Evolutionary conservation across 1,140 invertebrate genomes (phyloP).

Genomic region (Pogonomyrmex californicus): DNA sequence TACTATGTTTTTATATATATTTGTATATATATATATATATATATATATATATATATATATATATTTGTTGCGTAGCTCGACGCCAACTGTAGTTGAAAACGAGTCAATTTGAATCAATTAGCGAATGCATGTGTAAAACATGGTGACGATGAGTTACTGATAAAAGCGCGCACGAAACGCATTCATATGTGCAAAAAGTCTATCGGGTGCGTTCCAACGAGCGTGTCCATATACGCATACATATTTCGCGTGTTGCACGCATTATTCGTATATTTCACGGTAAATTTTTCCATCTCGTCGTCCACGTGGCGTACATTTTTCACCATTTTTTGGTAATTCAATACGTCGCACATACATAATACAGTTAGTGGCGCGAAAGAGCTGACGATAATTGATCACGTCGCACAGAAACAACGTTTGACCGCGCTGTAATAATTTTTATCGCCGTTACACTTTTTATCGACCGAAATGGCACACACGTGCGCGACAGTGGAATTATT

Average conservation of each 20-base stretch:
- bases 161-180: slow-evolving; percentile 42
- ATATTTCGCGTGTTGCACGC: background rate
- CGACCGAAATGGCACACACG: slow-evolving; percentile 37
- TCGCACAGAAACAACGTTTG: slow-evolving; percentile 59
- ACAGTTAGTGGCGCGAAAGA: slow-evolving; percentile 60
- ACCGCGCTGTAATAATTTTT: slow-evolving; percentile 62
- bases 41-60: no score
- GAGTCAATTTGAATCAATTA: slow-evolving; percentile 66
- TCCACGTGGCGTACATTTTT: slow-evolving; percentile 60
- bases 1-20: slow-evolving; percentile 17
- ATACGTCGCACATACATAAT: slow-evolving; percentile 63
- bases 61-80: slow-evolving; percentile 17
- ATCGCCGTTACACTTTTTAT: slow-evolving; percentile 58
- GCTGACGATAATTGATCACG: slow-evolving; percentile 63
- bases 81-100: slow-evolving; percentile 44
- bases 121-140: slow-evolving; percentile 62
- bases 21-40: background rate
- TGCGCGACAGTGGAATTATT: slow-evolving; percentile 47
- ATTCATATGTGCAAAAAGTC: slow-evolving; percentile 33
- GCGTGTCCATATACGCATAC: background rate
- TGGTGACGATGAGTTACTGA: slow-evolving; percentile 61
- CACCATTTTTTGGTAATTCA: slow-evolving; percentile 64
- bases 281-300: slow-evolving; percentile 56
- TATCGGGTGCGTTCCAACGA: slow-evolving; percentile 24
- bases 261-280: slow-evolving; percentile 60